Base-by-base conservation (phyloP, 2,797 vertebrate genomes). In the Anolis apletophallus region DNA sequence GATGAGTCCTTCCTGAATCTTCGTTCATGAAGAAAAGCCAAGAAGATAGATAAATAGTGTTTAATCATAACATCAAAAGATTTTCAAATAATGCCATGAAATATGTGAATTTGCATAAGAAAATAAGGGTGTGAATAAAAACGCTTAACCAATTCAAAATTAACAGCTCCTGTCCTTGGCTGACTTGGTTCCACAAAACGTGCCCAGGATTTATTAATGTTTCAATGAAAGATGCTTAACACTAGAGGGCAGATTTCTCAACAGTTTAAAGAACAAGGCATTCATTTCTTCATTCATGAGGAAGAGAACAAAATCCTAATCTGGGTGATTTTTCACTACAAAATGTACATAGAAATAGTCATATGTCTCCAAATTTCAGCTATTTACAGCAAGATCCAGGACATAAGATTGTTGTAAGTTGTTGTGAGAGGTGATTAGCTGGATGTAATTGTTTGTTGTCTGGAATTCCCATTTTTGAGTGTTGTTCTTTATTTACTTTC, bases 171-270 rank as follows among this genome's bases (percentile, higher is more conserved):
- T 23, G 23, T 80, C 16, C n/a, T n/a, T 11, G 29, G 17, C 14
- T 54, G 64, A 40, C n/a, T 54, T 55, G 19, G 7, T 71, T 55
- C 3, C 55, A n/a, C 32, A 34, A 26, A 81, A 81, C 57, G 7
- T 36, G 77, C 32, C 17, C 19, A 13, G 34, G 13, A 32, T 76
- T 29, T 68, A 68, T 68, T 68, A 13, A 68, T 14, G 32, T 34
- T 75, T 74, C 67, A 77, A 67, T 55, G 52, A 67, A 29, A 52
- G 4, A 67, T 36, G 10, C 14, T 40, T 26, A 36, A 19, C 74
- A n/a, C 79, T 81, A 86, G 72, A 36, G 57, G 59, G 79, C 85
- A 69, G n/a, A 55, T 81, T 40, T 68, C 69, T 68, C 59, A 29
- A 16, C 5, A 34, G 11, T 21, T 80, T 52, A 67, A 57, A 52